Conservation (phyloP, 2,113 vertebrate genomes). For the Ramphastos sulfuratus region DNA sequence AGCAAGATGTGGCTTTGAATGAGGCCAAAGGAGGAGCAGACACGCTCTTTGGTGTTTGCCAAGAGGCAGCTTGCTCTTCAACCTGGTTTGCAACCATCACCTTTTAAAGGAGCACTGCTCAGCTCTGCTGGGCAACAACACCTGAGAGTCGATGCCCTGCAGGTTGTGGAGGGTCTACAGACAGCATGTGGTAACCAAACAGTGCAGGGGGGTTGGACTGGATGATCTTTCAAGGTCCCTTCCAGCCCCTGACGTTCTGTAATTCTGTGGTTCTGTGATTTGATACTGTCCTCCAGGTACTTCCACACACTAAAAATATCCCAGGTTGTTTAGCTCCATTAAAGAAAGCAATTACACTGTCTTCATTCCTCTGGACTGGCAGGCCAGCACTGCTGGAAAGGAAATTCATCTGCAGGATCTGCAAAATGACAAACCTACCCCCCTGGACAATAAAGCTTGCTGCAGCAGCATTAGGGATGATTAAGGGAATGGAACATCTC, state of each 20-base stretch:
- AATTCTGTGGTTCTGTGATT: not conserved
- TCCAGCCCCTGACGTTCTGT: no score
- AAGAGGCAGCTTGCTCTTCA: slow-evolving; percentile 54
- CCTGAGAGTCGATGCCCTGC: not conserved
- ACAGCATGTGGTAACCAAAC: not conserved
- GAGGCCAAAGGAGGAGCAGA: not conserved
- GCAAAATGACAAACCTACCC: slow-evolving; percentile 2
- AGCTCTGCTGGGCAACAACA: slow-evolving; percentile 7
- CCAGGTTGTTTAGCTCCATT: slow-evolving; percentile 52
- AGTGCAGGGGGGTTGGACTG: not conserved
- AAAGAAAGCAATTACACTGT: slow-evolving; percentile 48
- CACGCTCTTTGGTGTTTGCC: slow-evolving; percentile 6
- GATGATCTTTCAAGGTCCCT: no score
- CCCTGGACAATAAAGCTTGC: not conserved
- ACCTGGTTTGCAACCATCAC: slow-evolving; percentile 43
- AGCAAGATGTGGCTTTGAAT: not conserved
- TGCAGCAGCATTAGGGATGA: slow-evolving; percentile 14
- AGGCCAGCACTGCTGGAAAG: slow-evolving; percentile 14
- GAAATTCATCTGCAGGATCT: slow-evolving; percentile 53
- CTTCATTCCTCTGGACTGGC: slow-evolving; percentile 8
- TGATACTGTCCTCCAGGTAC: slow-evolving; percentile 9
- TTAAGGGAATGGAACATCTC: no score
- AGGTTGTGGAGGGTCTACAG: not conserved
- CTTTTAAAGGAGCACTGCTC: slow-evolving; percentile 21
- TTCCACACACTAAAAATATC: slow-evolving; percentile 30